These are phyloP conservation scores for Sphinx pinastri DNA, from an alignment of 2,888 invertebrate species.

Conservation along the genomic window DNA sequence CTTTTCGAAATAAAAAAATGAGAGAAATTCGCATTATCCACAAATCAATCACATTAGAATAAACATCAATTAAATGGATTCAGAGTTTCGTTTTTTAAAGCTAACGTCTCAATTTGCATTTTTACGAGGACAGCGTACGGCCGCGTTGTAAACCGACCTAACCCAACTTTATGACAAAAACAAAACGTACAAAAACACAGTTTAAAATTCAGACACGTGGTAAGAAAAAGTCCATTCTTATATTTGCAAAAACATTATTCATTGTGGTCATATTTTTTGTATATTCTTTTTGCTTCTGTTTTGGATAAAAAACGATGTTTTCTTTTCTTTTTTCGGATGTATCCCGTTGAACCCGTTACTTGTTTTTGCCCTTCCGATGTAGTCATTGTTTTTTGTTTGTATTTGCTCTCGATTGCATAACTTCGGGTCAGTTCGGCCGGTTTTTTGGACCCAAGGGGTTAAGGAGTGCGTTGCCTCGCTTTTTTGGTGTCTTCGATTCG, in stretches of 20 bases:
- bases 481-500: slow-evolving; percentile 15
- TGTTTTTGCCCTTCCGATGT: slow-evolving; percentile 62
- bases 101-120: slow-evolving; percentile 19
- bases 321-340: slow-evolving; percentile 51
- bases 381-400: slow-evolving; percentile 54
- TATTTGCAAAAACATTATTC: slow-evolving; percentile 79
- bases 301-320: slow-evolving; percentile 57
- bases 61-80: slow-evolving; percentile 4
- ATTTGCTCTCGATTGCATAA: slow-evolving; percentile 62
- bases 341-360: slow-evolving; percentile 70
- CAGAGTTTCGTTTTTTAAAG: slow-evolving; percentile 7
- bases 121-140: slow-evolving; percentile 31
- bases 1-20: too few species aligned
- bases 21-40: neutral
- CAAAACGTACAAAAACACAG: slow-evolving; percentile 63
- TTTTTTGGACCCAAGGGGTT: slow-evolving; percentile 32
- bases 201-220: slow-evolving; percentile 76
- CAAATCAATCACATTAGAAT: neutral
- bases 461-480: slow-evolving; percentile 20
- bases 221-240: slow-evolving; percentile 70
- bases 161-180: slow-evolving; percentile 59
- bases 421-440: slow-evolving; percentile 45
- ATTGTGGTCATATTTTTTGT: slow-evolving; percentile 65
- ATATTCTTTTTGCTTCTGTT: slow-evolving; percentile 72
- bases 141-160: slow-evolving; percentile 54